Evolutionary conservation across 2,888 invertebrate species (phyloP).

Genomic region (Platycnemis pennipes): DNA sequence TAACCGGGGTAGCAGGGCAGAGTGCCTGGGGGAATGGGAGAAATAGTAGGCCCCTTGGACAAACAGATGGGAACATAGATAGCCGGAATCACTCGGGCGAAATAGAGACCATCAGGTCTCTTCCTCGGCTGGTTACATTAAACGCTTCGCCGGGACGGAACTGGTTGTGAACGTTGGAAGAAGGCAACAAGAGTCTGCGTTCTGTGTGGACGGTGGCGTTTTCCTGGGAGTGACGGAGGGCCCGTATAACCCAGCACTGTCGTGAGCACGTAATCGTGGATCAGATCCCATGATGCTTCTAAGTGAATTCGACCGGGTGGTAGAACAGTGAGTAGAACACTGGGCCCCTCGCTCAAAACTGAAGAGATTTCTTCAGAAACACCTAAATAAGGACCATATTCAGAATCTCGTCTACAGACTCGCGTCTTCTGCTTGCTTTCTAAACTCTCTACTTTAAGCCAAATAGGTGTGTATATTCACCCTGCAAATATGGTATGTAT

Average conservation of each 20-base stretch:
- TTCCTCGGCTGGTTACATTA: background rate
- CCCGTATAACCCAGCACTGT: background rate
- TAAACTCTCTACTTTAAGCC: too few relatives aligned
- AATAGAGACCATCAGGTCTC: background rate
- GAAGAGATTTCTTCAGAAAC: too few relatives aligned
- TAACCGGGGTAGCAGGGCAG: background rate
- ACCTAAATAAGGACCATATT: too few relatives aligned
- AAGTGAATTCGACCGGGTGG: too few relatives aligned
- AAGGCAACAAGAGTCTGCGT: background rate
- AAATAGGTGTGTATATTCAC: too few relatives aligned
- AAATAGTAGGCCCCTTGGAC: background rate
- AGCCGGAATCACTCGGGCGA: background rate
- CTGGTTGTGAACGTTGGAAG: background rate
- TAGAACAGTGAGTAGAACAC: too few relatives aligned
- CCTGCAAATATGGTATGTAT: too few relatives aligned
- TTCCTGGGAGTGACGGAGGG: background rate
- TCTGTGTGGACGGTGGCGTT: background rate
- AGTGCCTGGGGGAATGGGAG: background rate
- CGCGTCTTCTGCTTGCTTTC: too few relatives aligned
- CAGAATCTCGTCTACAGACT: too few relatives aligned
- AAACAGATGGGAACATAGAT: slow-evolving; percentile 11
- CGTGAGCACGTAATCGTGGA: too few relatives aligned
- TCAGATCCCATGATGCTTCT: too few relatives aligned
- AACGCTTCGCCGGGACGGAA: background rate
- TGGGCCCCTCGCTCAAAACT: too few relatives aligned